Evolutionary conservation across 2,797 vertebrate species (phyloP).

Genomic region (Thaleichthys pacificus): DNA sequence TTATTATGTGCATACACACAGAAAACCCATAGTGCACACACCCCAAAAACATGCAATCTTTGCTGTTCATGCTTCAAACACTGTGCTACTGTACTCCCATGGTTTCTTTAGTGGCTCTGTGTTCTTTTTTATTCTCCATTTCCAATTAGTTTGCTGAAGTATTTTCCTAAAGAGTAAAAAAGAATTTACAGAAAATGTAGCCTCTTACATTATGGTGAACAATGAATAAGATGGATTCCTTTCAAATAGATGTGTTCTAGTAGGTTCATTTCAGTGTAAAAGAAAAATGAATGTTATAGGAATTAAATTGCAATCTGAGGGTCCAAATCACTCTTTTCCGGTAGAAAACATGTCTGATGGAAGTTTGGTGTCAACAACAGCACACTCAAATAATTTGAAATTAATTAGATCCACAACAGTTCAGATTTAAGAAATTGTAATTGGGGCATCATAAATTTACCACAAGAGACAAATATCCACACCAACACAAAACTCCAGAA

Average conservation of each 20-base stretch:
- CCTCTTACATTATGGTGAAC: slow-evolving; percentile 16
- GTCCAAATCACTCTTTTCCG: neutral
- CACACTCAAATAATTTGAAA: neutral
- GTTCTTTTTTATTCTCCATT: slow-evolving; percentile 10
- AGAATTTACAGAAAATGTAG: slow-evolving; percentile 15
- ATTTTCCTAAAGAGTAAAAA: slow-evolving; percentile 1
- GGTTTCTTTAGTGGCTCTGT: neutral
- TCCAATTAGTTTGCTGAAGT: neutral
- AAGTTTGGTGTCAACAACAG: neutral
- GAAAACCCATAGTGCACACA: slow-evolving; percentile 55
- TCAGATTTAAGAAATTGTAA: neutral
- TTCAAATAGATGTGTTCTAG: neutral
- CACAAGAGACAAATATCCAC: slow-evolving; percentile 41
- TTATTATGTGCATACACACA: slow-evolving; percentile 86
- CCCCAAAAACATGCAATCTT: slow-evolving; percentile 35
- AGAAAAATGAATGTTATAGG: too few relatives aligned
- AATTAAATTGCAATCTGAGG: too few relatives aligned
- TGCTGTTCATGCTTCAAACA: slow-evolving; percentile 21
- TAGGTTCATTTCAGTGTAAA: neutral
- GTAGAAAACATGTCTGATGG: neutral
- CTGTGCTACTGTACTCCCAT: slow-evolving; percentile 13
- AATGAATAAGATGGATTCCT: neutral
- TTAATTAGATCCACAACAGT: neutral
- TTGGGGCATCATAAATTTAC: neutral
- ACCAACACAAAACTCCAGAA: slow-evolving; percentile 58